A percentile compares a stretch with the other conserved stretches of the same genome.
Conservation (phyloP, 2,888 invertebrate genomes). For the Galeopsomyia nigrocyanea region DNA sequence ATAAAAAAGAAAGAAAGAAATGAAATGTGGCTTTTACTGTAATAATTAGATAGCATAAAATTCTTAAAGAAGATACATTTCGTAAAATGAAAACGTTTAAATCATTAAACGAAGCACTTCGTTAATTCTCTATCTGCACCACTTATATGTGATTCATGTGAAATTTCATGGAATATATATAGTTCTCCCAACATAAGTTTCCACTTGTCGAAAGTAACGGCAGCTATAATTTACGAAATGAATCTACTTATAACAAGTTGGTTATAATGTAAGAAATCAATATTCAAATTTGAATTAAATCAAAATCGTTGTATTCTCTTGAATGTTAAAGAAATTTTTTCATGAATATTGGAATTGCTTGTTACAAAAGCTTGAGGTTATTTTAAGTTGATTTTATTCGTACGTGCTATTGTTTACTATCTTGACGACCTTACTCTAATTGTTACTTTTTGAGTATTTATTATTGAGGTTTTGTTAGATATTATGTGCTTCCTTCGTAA, state of each 20-base stretch:
- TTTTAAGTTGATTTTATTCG: constrained; percentile 12
- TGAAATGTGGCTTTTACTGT: constrained; percentile 38
- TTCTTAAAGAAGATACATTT: constrained; percentile 43
- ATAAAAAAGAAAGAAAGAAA: constrained; percentile 12
- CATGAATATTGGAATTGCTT: constrained; percentile 17
- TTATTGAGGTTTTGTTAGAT: constrained; percentile 1
- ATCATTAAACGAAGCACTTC: constrained; percentile 36
- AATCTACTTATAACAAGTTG: constrained; percentile 31
- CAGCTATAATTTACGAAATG: constrained; percentile 55
- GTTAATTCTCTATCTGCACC: constrained; percentile 36
- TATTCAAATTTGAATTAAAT: constrained; percentile 27
- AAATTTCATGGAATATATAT: constrained; percentile 22
- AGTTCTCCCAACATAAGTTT: constrained; percentile 22
- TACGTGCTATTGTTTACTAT: background rate
- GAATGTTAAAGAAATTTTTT: constrained; percentile 26
- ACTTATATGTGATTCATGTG: constrained; percentile 38
- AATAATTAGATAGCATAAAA: constrained; percentile 31
- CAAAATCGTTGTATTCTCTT: constrained; percentile 24
- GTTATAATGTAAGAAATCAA: constrained; percentile 9
- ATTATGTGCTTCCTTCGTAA: constrained; percentile 30
- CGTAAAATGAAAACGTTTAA: constrained; percentile 42
- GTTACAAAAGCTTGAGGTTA: background rate
- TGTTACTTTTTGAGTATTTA: constrained; percentile 8
- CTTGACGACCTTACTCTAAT: background rate
- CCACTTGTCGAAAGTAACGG: constrained; percentile 39